Base-by-base conservation (phyloP, 2,888 invertebrate species). In the Scotopteryx bipunctaria region DNA sequence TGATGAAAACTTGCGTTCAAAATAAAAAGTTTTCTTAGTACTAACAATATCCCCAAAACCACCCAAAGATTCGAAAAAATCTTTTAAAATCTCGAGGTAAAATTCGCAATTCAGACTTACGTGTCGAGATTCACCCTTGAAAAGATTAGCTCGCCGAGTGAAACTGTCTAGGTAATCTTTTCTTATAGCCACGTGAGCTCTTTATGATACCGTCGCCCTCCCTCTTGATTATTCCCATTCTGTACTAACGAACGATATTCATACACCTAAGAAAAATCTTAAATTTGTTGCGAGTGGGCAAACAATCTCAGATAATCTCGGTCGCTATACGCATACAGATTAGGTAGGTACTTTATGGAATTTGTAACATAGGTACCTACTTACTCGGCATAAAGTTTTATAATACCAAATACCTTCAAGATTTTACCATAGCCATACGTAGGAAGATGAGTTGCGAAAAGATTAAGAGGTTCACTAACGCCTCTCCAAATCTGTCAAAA, bases 131-230 rank as follows among this genome's bases (percentile, higher is more conserved):
- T 50, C 46, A 48, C 42, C 50, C 38, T 47, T 41, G 27, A 35
- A 35, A 42, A 57, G 53, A 55, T 60, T 46, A 61, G 49, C 27
- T 43, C 36, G 43, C 33, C 43, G 37, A 49, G 54, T 61, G 31
- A 55, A 58, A 56, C 37, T 32, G 41, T 50, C 38, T 38, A 53
- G 53, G 45, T 55, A 57, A 57, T 57, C 50, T 57, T 57, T 54
- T 55, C 52, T 60, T 60, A 55, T 53, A 50, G 49, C 55, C 40
- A 50, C 54, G 37, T 48, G 37, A 53, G 52, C 46, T 50, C 49
- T 57, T 50, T 55, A 60, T 55, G 52, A 43, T 35, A 46, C 43
- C 38, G n/a, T n/a, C 44, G 32, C 37, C 15, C 32, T 14, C 29
- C 35, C 21, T 19, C 47, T 47, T 51, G 54, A 57, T 57, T 54